Evolutionary conservation across 2,888 invertebrate species (phyloP).

Genomic region (Philopedon plagiatum): DNA sequence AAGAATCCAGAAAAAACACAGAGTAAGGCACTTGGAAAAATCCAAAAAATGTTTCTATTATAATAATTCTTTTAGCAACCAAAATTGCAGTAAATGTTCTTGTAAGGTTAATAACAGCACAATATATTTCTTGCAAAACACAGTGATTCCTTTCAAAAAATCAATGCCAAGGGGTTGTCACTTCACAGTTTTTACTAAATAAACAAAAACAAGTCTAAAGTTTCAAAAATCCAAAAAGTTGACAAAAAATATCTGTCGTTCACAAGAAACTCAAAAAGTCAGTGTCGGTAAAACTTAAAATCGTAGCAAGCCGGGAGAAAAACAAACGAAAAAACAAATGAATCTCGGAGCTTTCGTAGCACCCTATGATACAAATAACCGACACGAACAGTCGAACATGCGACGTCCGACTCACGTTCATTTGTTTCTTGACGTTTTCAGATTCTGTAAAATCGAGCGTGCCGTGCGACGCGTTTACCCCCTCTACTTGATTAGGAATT

Average conservation of each 20-base stretch:
- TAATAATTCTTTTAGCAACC: neutral
- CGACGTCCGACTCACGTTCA: conserved; percentile 46
- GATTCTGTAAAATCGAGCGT: conserved; percentile 48
- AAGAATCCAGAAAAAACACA: neutral
- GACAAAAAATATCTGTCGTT: neutral
- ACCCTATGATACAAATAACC: conserved; percentile 34
- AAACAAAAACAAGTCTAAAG: neutral
- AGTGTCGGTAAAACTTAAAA: conserved; percentile 15
- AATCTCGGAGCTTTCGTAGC: conserved; percentile 10
- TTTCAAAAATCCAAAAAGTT: too few relatives aligned
- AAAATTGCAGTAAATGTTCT: neutral
- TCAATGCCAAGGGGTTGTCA: neutral
- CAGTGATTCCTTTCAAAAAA: neutral
- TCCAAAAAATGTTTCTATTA: neutral
- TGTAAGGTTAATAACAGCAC: neutral
- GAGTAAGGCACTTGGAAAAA: conserved; percentile 11
- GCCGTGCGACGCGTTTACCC: conserved; percentile 32
- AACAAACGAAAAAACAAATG: conserved; percentile 21
- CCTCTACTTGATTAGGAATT: conserved; percentile 41
- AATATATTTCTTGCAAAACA: neutral
- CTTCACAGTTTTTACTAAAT: neutral
- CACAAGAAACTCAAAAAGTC: conserved; percentile 11
- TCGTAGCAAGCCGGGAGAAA: conserved; percentile 17
- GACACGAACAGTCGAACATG: conserved; percentile 45
- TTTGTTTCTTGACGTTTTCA: conserved; percentile 33